Evolutionary conservation across 2,797 vertebrate species (phyloP).

Genomic region (Echiichthys vipera): DNA sequence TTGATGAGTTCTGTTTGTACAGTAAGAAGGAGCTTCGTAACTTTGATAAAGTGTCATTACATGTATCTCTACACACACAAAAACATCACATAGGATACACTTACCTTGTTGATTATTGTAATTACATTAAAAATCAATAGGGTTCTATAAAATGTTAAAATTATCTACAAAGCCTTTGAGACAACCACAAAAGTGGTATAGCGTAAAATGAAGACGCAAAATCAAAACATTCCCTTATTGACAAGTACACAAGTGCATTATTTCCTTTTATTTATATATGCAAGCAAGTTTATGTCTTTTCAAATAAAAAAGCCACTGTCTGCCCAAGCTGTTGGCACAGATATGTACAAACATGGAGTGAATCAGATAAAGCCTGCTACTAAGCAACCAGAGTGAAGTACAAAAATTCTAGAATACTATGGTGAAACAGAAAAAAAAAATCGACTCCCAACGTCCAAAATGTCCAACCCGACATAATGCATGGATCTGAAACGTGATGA

Average conservation of each 20-base stretch:
- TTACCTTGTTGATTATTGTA: background rate
- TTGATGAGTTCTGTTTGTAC: too few species aligned
- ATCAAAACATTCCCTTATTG: conserved; percentile 71
- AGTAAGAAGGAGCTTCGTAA: background rate
- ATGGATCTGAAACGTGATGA: conserved; percentile 36
- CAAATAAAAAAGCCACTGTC: conserved; percentile 97
- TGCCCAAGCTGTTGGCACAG: conserved; percentile 96
- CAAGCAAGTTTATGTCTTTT: conserved; percentile 98
- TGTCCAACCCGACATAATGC: conserved; percentile 48
- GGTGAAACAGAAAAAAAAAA: conserved; percentile 68
- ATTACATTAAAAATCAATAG: background rate
- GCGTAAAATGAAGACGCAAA: conserved; percentile 69
- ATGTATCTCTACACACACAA: background rate
- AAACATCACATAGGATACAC: background rate
- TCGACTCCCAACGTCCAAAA: conserved; percentile 75
- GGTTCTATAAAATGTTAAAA: background rate
- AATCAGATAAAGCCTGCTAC: conserved; percentile 94
- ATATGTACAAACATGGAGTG: conserved; percentile 95
- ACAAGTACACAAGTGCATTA: conserved; percentile 96
- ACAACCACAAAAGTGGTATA: background rate
- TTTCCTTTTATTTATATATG: conserved; percentile 92
- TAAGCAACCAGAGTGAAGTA: conserved; percentile 97
- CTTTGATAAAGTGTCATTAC: background rate
- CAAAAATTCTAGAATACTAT: conserved; percentile 84
- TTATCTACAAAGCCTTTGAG: background rate